Percentiles rank a stretch among this genome's conserved stretches.
phyloP scores from a whole-genome alignment of 2,888 invertebrate genomes.

The Rotaria macrura region DNA sequence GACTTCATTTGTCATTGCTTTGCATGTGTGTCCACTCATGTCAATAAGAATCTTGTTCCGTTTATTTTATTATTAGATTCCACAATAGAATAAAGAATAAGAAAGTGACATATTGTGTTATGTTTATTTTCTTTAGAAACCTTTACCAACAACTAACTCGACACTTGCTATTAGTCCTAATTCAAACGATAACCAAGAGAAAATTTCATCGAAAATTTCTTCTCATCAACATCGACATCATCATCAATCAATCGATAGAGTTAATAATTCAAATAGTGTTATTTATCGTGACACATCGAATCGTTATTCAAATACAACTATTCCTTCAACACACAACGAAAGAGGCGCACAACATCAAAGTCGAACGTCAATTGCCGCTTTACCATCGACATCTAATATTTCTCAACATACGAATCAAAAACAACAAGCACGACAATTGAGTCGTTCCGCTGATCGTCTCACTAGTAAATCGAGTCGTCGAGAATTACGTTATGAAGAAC shows the following conservation, averaged over 20 bases:
- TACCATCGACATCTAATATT: background rate
- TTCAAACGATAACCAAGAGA: background rate
- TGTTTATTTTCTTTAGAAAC: background rate
- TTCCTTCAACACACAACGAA: background rate
- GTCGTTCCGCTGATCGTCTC: slow-evolving; percentile 5
- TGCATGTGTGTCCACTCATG: too few relatives aligned
- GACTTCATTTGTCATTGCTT: too few relatives aligned
- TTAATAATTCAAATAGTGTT: slow-evolving; percentile 11
- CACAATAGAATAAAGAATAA: too few relatives aligned
- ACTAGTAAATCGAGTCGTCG: background rate
- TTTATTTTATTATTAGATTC: too few relatives aligned
- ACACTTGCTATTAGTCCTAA: background rate
- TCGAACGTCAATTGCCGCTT: background rate
- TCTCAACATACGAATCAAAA: background rate
- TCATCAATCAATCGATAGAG: background rate
- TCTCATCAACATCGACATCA: background rate
- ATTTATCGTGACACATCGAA: background rate
- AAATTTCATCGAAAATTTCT: background rate
- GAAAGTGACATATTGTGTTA: background rate
- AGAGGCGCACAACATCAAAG: background rate
- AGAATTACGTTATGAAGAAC: slow-evolving; percentile 21
- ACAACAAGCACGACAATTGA: background rate
- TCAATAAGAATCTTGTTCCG: too few relatives aligned
- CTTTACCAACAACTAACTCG: background rate
- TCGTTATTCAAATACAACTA: background rate